Evolutionary conservation across 2,888 invertebrate genomes (phyloP).

Genomic region (Clostera curtula): DNA sequence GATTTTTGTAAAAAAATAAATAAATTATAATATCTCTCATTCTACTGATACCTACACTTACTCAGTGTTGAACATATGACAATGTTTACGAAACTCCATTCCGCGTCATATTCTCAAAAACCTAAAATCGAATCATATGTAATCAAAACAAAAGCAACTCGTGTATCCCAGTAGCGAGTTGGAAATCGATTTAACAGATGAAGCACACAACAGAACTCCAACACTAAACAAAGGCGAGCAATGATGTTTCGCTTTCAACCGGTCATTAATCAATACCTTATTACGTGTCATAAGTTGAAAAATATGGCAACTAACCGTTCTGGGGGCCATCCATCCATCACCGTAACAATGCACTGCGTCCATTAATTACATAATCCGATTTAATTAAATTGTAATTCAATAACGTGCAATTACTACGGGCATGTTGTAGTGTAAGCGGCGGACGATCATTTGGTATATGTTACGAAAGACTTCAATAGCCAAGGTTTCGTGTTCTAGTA

Average conservation of each 20-base stretch:
- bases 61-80: too few species aligned
- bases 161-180: conserved; percentile 19
- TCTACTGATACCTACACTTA: too few species aligned
- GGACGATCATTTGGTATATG: too few species aligned
- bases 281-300: conserved; percentile 48
- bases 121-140: too few species aligned
- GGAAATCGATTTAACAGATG: conserved; percentile 19
- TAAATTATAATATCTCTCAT: too few species aligned
- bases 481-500: too few species aligned
- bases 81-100: too few species aligned
- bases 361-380: conserved; percentile 42
- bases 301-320: conserved; percentile 44
- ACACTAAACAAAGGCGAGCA: conserved; percentile 37
- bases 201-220: conserved; percentile 18
- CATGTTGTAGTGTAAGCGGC: too few species aligned
- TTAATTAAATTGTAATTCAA: conserved; percentile 53
- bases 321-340: conserved; percentile 30
- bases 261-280: conserved; percentile 44
- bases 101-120: too few species aligned
- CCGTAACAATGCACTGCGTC: conserved; percentile 33
- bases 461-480: too few species aligned
- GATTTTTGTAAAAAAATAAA: too few species aligned
- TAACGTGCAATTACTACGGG: conserved; percentile 40
- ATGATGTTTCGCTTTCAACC: conserved; percentile 48
- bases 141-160: background rate